Evolutionary conservation across 2,888 invertebrate genomes (phyloP), one percentile per base, ranked within the genome.

Genomic region (Axea sp.): DNA sequence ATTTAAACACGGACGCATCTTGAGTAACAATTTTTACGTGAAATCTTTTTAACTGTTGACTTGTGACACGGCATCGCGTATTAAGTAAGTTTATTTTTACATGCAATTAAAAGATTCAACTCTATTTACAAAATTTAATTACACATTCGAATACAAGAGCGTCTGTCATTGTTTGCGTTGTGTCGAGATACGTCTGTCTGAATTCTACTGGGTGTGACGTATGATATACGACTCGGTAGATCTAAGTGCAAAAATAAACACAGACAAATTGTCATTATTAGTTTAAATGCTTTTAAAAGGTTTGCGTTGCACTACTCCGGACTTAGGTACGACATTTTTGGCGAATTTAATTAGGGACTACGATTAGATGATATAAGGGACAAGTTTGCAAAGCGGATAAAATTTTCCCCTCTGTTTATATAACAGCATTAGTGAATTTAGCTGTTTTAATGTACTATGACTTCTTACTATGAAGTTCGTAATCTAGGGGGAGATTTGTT

Each of bases 381-480:
- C 62, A 62, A 71, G 62, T 69, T 69, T 69, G 60, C 53, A 53
- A 69, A 69, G 69, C 60, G 69, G 60, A 69, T 69, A 71, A 71
- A 62, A 71, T 60, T 28, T 35, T 55, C 60, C 69, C 69, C 62
- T 60, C 69, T 69, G 69, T 69, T 69, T 53, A 62, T 55, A 55
- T 71, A 71, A 71, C 47, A 62, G 69, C 62, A 53, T 71, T 71
- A 71, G 69, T 41, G 62, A 55, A 71, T 71, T 71, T 62, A 49
- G 47, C 43, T 71, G 71, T 71, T 71, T 71, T 71, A 71, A 71
- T 71, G 62, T 57, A 71, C 71, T 62, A 49, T 71, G 62, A 71
- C 62, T 71, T 64, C 62, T 71, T 71, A 69, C 47, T 49, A 53
- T 60, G 45, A 71, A 71, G 33, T 71, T 71, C 39, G 57, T 64